These are phyloP conservation scores for Pocota personata DNA, from an alignment of 2,888 invertebrate species.

Conservation along the genomic window DNA sequence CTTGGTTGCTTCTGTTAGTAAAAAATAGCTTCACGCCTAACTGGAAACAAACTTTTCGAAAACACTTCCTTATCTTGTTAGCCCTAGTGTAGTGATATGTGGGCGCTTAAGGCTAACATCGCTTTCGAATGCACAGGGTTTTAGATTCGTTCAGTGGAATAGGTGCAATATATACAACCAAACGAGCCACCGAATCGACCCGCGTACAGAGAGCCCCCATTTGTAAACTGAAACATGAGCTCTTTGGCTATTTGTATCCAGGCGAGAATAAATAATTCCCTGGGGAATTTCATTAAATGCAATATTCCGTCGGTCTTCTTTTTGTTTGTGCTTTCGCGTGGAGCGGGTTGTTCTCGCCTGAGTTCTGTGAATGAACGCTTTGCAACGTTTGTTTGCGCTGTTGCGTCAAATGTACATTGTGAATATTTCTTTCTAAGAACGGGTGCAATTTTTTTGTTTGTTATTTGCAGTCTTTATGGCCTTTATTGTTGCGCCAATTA, in stretches of 20 bases:
- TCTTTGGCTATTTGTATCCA: slow-evolving; percentile 61
- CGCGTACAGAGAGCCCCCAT: slow-evolving; percentile 9
- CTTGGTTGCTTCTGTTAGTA: no score
- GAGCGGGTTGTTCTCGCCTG: slow-evolving; percentile 11
- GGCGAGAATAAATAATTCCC: slow-evolving; percentile 66
- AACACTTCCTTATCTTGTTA: neutral
- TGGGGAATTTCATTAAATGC: slow-evolving; percentile 66
- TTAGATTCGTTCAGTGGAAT: slow-evolving; percentile 16
- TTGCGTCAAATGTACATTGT: slow-evolving; percentile 52
- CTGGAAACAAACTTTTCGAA: no score
- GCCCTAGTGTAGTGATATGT: neutral
- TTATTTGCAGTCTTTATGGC: slow-evolving; percentile 11
- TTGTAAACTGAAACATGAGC: slow-evolving; percentile 61
- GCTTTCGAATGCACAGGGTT: neutral
- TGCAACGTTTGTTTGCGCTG: slow-evolving; percentile 50
- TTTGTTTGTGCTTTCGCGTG: neutral
- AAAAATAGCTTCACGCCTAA: no score
- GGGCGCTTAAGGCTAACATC: neutral
- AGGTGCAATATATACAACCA: slow-evolving; percentile 5
- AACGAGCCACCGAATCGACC: slow-evolving; percentile 30
- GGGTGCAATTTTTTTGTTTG: neutral
- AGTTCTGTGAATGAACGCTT: slow-evolving; percentile 34
- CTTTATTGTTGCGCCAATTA: neutral
- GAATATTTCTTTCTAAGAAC: slow-evolving; percentile 23
- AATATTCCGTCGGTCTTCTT: slow-evolving; percentile 59